Evolutionary conservation across 2,888 invertebrate species (phyloP), one percentile per base, ranked within the genome.

Genomic region (Metalampra italica): DNA sequence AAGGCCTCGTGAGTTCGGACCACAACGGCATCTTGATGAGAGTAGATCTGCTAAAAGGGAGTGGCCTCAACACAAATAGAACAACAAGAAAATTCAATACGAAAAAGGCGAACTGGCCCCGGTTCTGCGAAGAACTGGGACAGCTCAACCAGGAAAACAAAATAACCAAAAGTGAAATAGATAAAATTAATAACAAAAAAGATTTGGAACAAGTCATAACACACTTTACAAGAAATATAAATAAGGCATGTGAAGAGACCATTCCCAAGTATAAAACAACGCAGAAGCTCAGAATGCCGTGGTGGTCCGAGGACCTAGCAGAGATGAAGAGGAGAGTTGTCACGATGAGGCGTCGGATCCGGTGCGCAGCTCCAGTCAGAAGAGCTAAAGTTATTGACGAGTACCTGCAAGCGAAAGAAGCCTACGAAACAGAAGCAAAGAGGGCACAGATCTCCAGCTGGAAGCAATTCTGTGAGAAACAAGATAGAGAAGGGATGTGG

Each of bases 21-120:
- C 62, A 60, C 45, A 59, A 60, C 48, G 0, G 61, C 67, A 0
- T n/a, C 29, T 0, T 64, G n/a, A n/a, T 66, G 7, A 46, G 50
- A 7, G 34, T 67, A 0, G 50, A 37, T 9, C 15, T 38, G 0
- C n/a, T 9, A 14, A 43, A 13, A 9, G 3, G 2, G 7, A 15
- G 7, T 7, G 14, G 8, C 4, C 29, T 12, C 1, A 13, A 15
- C 1, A 1, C 12, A 11, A 22, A 14, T n/a, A 32, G 14, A 13
- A 47, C 47, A 0, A 53, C 52, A 1, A 45, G 52, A 37, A 14
- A 29, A 22, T 56, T 43, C 36, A 47, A 50, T 3, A 53, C 53
- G 1, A 41, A 39, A 11, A 51, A 50, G 22, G 53, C 51, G 2
- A 39, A 53, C 13, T 50, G 52, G 50, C 7, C 0, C 15, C 3